These are phyloP conservation scores for Araneus ventricosus DNA, from an alignment of 1,140 invertebrate genomes.

Conservation along the genomic window DNA sequence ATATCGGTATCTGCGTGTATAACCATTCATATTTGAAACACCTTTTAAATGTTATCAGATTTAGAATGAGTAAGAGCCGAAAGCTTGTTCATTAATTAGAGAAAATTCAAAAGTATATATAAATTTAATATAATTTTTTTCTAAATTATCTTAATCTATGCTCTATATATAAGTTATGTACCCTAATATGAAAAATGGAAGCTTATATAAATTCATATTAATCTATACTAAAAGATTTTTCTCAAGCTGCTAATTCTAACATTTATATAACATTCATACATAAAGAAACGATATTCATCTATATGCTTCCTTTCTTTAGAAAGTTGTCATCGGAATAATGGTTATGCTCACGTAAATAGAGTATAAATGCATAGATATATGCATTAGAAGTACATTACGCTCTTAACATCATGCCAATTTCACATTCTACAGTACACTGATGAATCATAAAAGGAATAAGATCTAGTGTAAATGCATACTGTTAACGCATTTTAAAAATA, in stretches of 20 bases:
- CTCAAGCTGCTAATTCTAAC: background rate
- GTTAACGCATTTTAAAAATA: constrained; percentile 19
- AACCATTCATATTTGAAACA: no score
- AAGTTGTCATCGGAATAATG: background rate
- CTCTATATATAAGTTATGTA: no score
- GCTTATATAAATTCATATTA: no score
- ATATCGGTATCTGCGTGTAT: no score
- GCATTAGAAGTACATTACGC: background rate
- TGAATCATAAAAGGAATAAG: background rate
- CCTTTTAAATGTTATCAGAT: no score
- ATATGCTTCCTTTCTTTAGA: background rate
- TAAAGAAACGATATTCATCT: background rate
- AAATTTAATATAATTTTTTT: no score
- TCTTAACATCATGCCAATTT: background rate
- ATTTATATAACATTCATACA: background rate
- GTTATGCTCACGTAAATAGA: constrained; percentile 7
- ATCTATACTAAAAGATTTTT: no score
- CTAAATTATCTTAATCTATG: no score
- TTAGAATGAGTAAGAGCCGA: no score
- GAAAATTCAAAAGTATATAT: no score
- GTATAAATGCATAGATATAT: constrained; percentile 21
- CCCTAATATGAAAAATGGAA: no score
- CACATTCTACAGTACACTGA: background rate
- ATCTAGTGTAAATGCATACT: background rate
- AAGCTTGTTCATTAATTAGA: no score